Conservation (phyloP, 2,888 invertebrate genomes). For the Protodeltote pygarga region DNA sequence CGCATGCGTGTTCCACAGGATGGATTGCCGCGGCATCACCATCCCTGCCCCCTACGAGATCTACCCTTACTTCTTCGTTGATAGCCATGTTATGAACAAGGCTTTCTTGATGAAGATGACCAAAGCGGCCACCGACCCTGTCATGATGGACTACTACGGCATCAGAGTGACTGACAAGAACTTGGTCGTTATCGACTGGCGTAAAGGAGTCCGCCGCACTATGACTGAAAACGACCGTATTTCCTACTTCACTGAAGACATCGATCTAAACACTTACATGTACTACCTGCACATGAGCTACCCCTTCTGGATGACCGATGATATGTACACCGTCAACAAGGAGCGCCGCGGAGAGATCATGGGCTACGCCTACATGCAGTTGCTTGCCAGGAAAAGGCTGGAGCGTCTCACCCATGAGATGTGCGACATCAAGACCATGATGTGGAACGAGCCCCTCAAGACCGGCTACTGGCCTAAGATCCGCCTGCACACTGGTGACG, state of each 20-base stretch:
- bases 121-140: constrained; percentile 85
- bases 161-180: constrained; percentile 84
- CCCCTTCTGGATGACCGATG: constrained; percentile 90
- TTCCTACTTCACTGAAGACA: constrained; percentile 92
- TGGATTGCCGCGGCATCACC: constrained; percentile 89
- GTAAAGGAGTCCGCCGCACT: constrained; percentile 87
- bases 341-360: constrained; percentile 86
- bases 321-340: constrained; percentile 78
- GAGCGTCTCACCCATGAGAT: constrained; percentile 82
- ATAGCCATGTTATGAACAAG: constrained; percentile 89
- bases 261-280: constrained; percentile 91
- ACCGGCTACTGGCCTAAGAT: constrained; percentile 88
- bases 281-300: constrained; percentile 89
- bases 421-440: constrained; percentile 81
- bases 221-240: constrained; percentile 88
- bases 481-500: constrained; percentile 84
- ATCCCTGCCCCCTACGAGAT: constrained; percentile 92
- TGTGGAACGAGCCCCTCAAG: constrained; percentile 75
- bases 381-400: constrained; percentile 87
- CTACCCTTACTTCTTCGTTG: constrained; percentile 92
- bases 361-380: constrained; percentile 88
- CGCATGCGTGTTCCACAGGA: constrained; percentile 89
- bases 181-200: constrained; percentile 89
- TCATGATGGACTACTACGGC: constrained; percentile 83
- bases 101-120: constrained; percentile 89